These are phyloP conservation scores for Coreius guichenoti DNA, from an alignment of 2,797 vertebrate species.

Conservation along the genomic window DNA sequence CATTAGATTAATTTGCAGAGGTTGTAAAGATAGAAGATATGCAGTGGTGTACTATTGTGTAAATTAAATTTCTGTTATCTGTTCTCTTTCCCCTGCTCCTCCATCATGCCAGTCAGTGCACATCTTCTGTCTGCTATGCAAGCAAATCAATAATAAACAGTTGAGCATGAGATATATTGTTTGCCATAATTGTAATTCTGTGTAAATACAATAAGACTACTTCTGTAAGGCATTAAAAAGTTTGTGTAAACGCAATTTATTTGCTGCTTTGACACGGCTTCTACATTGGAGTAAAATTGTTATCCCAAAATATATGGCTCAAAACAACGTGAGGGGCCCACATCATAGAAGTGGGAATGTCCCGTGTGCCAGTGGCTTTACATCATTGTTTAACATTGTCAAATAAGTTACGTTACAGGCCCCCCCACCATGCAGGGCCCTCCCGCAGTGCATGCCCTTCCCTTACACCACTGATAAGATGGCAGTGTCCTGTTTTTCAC, in stretches of 20 bases:
- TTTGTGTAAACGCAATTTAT: not conserved
- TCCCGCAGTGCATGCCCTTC: not conserved
- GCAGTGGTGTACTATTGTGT: not conserved
- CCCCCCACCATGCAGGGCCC: not conserved
- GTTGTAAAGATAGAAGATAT: slow-evolving; percentile 30
- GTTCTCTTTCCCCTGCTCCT: too few species aligned
- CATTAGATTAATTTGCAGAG: slow-evolving; percentile 13
- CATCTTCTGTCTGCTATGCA: too few species aligned
- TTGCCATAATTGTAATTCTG: too few species aligned
- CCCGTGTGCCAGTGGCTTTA: not conserved
- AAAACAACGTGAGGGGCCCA: not conserved
- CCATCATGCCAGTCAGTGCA: too few species aligned
- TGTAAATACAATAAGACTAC: too few species aligned
- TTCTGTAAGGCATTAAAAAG: not conserved
- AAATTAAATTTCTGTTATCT: too few species aligned
- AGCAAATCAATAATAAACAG: too few species aligned
- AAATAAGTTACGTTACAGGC: not conserved
- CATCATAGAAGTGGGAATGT: not conserved
- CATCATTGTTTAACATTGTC: not conserved
- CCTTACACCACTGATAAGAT: not conserved
- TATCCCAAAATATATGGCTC: not conserved
- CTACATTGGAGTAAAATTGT: not conserved
- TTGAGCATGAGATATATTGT: too few species aligned
- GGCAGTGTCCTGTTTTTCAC: slow-evolving; percentile 43
- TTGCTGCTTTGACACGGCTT: not conserved